Base-by-base conservation (phyloP, 2,888 invertebrate genomes). In the Tolmerus cingulatus region DNA sequence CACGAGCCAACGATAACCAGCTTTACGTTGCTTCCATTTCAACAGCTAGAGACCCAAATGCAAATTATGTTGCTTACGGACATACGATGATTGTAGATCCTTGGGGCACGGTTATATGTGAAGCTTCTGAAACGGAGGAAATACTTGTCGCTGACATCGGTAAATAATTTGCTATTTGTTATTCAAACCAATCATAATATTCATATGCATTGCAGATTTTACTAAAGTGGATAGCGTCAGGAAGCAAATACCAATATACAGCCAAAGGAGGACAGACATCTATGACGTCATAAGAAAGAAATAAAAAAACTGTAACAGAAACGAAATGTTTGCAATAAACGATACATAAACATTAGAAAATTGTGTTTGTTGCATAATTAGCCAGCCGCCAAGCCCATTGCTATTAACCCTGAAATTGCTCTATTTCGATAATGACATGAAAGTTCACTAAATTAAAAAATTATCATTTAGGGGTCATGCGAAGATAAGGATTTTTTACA, bases 51-150 rank as follows among this genome's bases (percentile, higher is more conserved):
- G 96, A 96, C 91, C 91, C 91, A 3, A 92, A 92, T 7, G 95
- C 97, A 2, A 94, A 96, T 0, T 99, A 98, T 92, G 94, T 97
- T 66, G 97, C 98, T 14, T 98, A 96, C 95, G 98, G 98, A 0
- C 98, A 98, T 92, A 96, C 97, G 14, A 94, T 96, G 91, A 93
- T 97, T 12, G 95, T 97, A 0, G 95, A 95, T 93, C 98, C 98
- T 96, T 96, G 93, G 93, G 92, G 96, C 0, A 94, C 95, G 87
- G 95, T 98, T 0, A 91, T 96, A 3, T 94, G 94, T 0, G 94
- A 95, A 90, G 95, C 97, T 37, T 95, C 95, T 46, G 95, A 95
- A 89, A 93, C 93, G 4, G 96, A 97, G 90, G 95, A 95, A 86
- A 94, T 96, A 86, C 91, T 98, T 14, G 93, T 95, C 87, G 95